Evolutionary conservation across 2,888 invertebrate genomes (phyloP).

Genomic region (Clistopyga incitator): DNA sequence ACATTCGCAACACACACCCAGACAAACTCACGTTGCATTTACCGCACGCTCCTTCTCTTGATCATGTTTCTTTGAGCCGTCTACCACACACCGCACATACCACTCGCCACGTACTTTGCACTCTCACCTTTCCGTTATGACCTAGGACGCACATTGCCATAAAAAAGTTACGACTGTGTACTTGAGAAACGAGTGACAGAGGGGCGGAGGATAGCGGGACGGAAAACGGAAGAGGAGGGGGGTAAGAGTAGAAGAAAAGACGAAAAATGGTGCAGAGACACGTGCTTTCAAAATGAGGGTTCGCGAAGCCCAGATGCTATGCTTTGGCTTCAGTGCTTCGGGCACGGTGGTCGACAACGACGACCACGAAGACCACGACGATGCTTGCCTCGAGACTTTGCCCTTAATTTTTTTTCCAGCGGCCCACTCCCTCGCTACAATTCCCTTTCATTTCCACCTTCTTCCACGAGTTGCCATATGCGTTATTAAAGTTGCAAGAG

Average conservation of each 20-base stretch:
- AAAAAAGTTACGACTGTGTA: slow-evolving; percentile 50
- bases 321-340: slow-evolving; percentile 35
- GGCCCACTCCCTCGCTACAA: background rate
- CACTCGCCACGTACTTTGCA: slow-evolving; percentile 19
- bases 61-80: slow-evolving; percentile 6
- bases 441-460: slow-evolving; percentile 4
- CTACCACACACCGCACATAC: slow-evolving; percentile 2
- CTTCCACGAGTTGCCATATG: slow-evolving; percentile 10
- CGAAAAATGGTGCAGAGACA: slow-evolving; percentile 6
- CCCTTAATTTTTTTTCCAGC: slow-evolving; percentile 26
- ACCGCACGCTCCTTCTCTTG: background rate
- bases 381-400: slow-evolving; percentile 38
- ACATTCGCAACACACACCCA: background rate
- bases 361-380: slow-evolving; percentile 8
- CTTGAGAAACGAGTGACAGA: slow-evolving; percentile 41
- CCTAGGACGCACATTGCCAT: slow-evolving; percentile 16
- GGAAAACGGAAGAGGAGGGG: slow-evolving; percentile 2
- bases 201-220: slow-evolving; percentile 5
- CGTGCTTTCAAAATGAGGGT: slow-evolving; percentile 53
- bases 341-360: slow-evolving; percentile 27
- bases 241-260: slow-evolving; percentile 17
- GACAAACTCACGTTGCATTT: background rate
- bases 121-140: slow-evolving; percentile 34
- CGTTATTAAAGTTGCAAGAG: slow-evolving; percentile 42
- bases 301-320: slow-evolving; percentile 31